Evolutionary conservation across 2,797 vertebrate species (phyloP).

Genomic region (Gouania willdenowi): DNA sequence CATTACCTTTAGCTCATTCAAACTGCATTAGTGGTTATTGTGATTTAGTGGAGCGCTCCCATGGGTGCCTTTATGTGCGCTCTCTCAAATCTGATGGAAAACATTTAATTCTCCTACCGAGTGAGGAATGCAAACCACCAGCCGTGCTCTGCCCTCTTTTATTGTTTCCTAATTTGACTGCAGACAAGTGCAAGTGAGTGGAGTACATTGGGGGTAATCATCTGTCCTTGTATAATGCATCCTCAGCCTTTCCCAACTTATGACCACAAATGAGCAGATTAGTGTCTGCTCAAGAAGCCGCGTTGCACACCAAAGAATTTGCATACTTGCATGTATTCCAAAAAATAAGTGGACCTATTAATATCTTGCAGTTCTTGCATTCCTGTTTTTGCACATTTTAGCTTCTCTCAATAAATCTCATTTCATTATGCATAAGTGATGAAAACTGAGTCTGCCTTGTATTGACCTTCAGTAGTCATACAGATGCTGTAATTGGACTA

Average conservation of each 20-base stretch:
- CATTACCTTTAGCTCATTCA: conserved; percentile 43
- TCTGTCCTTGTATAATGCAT: neutral
- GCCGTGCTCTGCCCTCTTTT: conserved; percentile 27
- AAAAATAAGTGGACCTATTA: neutral
- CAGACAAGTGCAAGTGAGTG: conserved; percentile 41
- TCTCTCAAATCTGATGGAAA: conserved; percentile 52
- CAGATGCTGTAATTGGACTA: neutral
- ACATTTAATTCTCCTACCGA: conserved; percentile 54
- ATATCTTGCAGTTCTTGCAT: neutral
- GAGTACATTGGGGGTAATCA: conserved; percentile 48
- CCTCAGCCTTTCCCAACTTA: neutral
- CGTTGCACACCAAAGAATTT: no score
- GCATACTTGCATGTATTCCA: neutral
- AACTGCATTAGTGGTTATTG: conserved; percentile 37
- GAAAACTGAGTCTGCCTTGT: neutral
- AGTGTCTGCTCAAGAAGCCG: no score
- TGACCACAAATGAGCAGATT: neutral
- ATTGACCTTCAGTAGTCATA: neutral
- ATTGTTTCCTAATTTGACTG: conserved; percentile 54
- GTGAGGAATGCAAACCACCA: conserved; percentile 41
- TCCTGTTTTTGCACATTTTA: fast-evolving
- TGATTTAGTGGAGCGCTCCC: conserved; percentile 39
- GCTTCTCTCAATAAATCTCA: no score
- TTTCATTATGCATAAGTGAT: no score
- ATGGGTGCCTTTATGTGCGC: conserved; percentile 34